Conservation (phyloP, 2,888 invertebrate species). For the Coremacera marginata region DNA sequence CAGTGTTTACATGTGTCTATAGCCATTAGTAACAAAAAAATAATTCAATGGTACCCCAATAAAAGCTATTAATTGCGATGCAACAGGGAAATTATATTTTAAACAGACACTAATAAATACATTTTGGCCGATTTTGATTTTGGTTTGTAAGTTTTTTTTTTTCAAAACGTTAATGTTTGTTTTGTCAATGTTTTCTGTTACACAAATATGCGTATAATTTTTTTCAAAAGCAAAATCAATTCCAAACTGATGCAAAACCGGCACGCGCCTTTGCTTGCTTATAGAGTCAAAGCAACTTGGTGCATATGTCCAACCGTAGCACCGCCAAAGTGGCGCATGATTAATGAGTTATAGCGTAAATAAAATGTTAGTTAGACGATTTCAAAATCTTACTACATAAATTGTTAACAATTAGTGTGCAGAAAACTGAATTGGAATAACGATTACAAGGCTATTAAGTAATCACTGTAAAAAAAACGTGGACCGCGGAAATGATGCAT, state of each 20-base stretch:
- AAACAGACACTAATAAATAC: too few relatives aligned
- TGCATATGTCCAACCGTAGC: neutral
- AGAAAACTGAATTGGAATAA: neutral
- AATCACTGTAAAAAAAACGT: neutral
- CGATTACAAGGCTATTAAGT: neutral
- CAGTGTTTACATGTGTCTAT: neutral
- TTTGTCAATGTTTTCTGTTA: too few relatives aligned
- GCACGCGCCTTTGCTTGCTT: too few relatives aligned
- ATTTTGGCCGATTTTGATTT: too few relatives aligned
- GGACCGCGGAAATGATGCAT: neutral
- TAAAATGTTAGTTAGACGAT: neutral
- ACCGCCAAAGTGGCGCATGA: neutral
- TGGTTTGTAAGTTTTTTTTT: too few relatives aligned
- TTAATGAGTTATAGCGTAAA: neutral
- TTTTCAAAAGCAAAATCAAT: too few relatives aligned
- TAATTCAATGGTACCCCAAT: neutral
- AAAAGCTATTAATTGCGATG: too few relatives aligned
- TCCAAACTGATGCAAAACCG: too few relatives aligned
- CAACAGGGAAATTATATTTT: too few relatives aligned
- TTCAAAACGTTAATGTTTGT: too few relatives aligned
- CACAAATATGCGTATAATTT: too few relatives aligned
- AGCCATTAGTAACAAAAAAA: neutral
- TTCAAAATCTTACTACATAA: constrained; percentile 12
- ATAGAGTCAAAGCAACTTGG: too few relatives aligned
- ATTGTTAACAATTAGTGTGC: constrained; percentile 10